Evolutionary conservation across 2,797 vertebrate species (phyloP).

Genomic region (Sebastes elongatus): DNA sequence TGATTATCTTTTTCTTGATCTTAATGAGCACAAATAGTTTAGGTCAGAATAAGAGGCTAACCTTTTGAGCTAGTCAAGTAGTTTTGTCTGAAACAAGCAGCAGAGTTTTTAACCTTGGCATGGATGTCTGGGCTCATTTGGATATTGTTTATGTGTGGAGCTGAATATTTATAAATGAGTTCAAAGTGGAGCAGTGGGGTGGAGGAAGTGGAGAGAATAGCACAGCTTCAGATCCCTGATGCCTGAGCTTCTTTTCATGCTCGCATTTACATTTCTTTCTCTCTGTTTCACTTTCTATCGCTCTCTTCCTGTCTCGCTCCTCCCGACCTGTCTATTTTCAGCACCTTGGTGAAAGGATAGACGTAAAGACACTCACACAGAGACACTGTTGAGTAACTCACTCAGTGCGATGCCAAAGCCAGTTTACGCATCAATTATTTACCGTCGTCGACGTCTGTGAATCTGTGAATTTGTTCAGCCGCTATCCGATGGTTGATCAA

Average conservation of each 20-base stretch:
- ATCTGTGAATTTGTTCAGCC: slow-evolving; percentile 53
- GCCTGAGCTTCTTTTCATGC: slow-evolving; percentile 75
- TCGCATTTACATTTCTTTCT: slow-evolving; percentile 75
- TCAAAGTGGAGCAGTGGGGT: slow-evolving; percentile 80
- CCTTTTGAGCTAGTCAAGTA: slow-evolving; percentile 73
- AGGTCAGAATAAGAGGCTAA: slow-evolving; percentile 68
- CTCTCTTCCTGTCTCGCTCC: slow-evolving; percentile 59
- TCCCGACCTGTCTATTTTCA: slow-evolving; percentile 76
- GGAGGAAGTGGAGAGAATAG: slow-evolving; percentile 77
- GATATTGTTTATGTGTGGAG: slow-evolving; percentile 78
- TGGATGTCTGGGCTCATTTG: slow-evolving; percentile 76
- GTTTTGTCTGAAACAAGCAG: slow-evolving; percentile 65
- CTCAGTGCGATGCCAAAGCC: slow-evolving; percentile 38
- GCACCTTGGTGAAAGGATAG: slow-evolving; percentile 55
- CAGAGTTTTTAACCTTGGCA: slow-evolving; percentile 81
- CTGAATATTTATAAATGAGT: slow-evolving; percentile 82
- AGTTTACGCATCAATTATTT: slow-evolving; percentile 55
- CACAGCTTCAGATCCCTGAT: slow-evolving; percentile 76
- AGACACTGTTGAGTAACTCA: slow-evolving; percentile 44
- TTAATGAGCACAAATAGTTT: slow-evolving; percentile 75
- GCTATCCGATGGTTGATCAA: slow-evolving; percentile 37
- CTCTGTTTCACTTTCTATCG: slow-evolving; percentile 58
- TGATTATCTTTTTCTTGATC: slow-evolving; percentile 74
- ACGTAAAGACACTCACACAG: slow-evolving; percentile 44
- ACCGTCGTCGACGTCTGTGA: slow-evolving; percentile 21